phyloP scores from a whole-genome alignment of 2,888 invertebrate species.

The Nephrotoma guestfalica region DNA sequence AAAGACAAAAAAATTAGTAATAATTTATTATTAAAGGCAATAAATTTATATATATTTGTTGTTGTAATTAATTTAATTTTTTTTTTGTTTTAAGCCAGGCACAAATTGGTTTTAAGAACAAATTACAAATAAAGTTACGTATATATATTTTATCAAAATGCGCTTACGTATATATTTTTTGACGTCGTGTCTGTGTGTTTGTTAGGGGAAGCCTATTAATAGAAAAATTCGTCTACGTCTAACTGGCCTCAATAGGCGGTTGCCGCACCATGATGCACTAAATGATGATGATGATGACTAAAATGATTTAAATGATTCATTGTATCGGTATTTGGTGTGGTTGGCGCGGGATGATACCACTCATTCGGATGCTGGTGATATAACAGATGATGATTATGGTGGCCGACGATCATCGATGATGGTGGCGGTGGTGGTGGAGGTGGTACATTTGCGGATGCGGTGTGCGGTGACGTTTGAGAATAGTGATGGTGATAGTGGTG shows the following conservation, averaged over 20 bases:
- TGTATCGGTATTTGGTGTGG: slow-evolving; percentile 29
- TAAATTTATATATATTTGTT: background rate
- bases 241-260: slow-evolving; percentile 56
- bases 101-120: slow-evolving; percentile 3
- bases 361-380: slow-evolving; percentile 30
- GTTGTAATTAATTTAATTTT: background rate
- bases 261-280: slow-evolving; percentile 55
- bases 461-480: slow-evolving; percentile 6
- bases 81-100: background rate
- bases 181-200: background rate
- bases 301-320: slow-evolving; percentile 34
- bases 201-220: background rate
- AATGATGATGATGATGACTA: slow-evolving; percentile 47
- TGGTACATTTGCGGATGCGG: slow-evolving; percentile 27
- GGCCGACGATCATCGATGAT: slow-evolving; percentile 24
- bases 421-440: slow-evolving; percentile 28
- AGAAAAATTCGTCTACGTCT: slow-evolving; percentile 12
- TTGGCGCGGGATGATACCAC: slow-evolving; percentile 28
- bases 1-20: background rate
- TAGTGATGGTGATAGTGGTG: slow-evolving; percentile 19
- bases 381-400: slow-evolving; percentile 30
- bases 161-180: background rate
- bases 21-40: background rate
- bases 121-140: background rate
- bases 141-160: background rate